Evolutionary conservation across 2,797 vertebrate species (phyloP), one percentile per base, ranked within the genome.

Genomic region (Siniperca obscura): DNA sequence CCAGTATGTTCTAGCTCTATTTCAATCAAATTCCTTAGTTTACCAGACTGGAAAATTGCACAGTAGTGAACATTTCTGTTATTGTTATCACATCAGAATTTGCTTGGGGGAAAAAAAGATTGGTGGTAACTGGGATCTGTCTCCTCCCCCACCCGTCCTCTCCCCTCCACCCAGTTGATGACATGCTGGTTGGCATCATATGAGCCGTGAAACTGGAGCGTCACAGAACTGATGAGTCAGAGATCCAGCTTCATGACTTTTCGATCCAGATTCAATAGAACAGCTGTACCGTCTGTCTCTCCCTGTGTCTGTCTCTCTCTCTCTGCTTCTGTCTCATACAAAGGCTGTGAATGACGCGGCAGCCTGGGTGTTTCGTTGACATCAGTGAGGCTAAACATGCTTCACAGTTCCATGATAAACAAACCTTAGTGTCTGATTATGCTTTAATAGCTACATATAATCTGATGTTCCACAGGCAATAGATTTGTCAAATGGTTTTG

Each of bases 211-310:
- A 94, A 87, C 87, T 50, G 21, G 85, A 92, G 91, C 87, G 85
- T 90, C 91, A 87, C 90, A 94, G 93, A 94, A 95, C 88, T 95
- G 94, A 95, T 95, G 95, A 96, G 91, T 96, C 95, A 95, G 95
- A 95, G 89, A 89, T 90, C 87, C 90, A 81, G 92, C 93, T 94
- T 94, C 91, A 91, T 90, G 92, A 92, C 92, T 93, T 94, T 95
- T 95, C 92, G 78, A 92, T 91, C 84, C 86, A 74, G 90, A 93
- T 93, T 92, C 93, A 95, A 94, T 93, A 91, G 90, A 93, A 90
- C 93, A 93, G 93, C 93, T 94, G 94, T 92, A 91, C 78, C 42
- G 87, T 91, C 90, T 89, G 85, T 89, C 40, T 67, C 88, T 78
- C 48, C 38, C 68, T 42, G 34, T 72, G 68, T 81, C 59, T 81